Percentiles rank a stretch among this genome's conserved stretches.
These are phyloP conservation scores for Neomonachus schauinslandi DNA, from an alignment of 2,113 vertebrate species.

Conservation along the genomic window DNA sequence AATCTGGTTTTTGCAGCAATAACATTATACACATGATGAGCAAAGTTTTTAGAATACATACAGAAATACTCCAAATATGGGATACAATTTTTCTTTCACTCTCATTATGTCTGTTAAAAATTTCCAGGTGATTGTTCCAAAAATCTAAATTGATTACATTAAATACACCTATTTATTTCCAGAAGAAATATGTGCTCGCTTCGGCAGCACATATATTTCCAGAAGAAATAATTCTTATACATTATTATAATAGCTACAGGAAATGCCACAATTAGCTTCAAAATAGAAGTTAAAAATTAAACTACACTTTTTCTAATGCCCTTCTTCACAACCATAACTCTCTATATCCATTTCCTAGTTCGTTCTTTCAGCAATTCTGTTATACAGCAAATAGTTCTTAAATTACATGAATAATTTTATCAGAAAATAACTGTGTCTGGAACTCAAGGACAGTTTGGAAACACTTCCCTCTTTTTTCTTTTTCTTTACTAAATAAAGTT, in stretches of 20 bases:
- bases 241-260: background rate
- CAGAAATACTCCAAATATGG: background rate
- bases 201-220: no score
- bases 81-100: background rate
- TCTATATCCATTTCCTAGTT: constrained; percentile 33
- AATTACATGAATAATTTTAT: constrained; percentile 27
- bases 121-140: background rate
- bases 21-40: background rate
- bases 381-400: constrained; percentile 14
- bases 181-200: constrained; percentile 56
- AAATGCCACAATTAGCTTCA: background rate
- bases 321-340: background rate
- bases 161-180: constrained; percentile 5
- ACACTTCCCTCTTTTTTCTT: background rate
- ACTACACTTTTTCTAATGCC: background rate
- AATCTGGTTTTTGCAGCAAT: background rate
- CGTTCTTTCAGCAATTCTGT: background rate
- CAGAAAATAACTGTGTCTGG: background rate
- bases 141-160: constrained; percentile 24
- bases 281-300: constrained; percentile 28
- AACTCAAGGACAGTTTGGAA: background rate
- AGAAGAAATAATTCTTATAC: constrained; percentile 16
- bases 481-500: background rate
- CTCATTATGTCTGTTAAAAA: constrained; percentile 29
- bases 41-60: background rate